Evolutionary conservation across 2,888 invertebrate species (phyloP).

Genomic region (Clivina fossor): DNA sequence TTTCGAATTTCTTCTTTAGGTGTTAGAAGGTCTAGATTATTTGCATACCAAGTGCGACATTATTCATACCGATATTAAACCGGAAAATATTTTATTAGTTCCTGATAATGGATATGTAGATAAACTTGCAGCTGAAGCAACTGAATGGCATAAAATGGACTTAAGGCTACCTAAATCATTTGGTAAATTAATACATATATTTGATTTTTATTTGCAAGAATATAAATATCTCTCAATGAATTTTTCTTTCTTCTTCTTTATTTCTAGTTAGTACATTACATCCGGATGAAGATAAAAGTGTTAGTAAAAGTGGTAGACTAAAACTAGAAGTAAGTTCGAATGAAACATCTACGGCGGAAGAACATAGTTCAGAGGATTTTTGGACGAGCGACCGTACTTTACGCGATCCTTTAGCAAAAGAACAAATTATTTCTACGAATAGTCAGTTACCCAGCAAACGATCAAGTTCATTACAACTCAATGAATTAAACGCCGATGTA

Average conservation of each 20-base stretch:
- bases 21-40: constrained; percentile 71
- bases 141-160: constrained; percentile 65
- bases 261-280: constrained; percentile 23
- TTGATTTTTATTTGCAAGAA: too few relatives aligned
- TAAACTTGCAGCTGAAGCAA: constrained; percentile 66
- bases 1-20: too few relatives aligned
- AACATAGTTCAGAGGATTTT: constrained; percentile 24
- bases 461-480: constrained; percentile 24
- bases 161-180: constrained; percentile 67
- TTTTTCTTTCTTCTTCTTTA: constrained; percentile 33
- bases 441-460: constrained; percentile 12
- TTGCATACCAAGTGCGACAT: constrained; percentile 78
- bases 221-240: too few relatives aligned
- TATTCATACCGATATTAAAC: constrained; percentile 70
- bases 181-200: constrained; percentile 47
- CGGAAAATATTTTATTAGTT: constrained; percentile 73
- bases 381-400: constrained; percentile 24
- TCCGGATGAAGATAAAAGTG: constrained; percentile 16
- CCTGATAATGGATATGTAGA: constrained; percentile 62
- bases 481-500: constrained; percentile 54
- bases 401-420: constrained; percentile 30
- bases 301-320: too few relatives aligned
- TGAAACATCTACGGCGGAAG: constrained; percentile 33
- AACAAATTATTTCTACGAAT: constrained; percentile 11
- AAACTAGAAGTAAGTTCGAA: constrained; percentile 24